phyloP scores from a whole-genome alignment of 2,888 invertebrate genomes.

The Smittia aterrima region DNA sequence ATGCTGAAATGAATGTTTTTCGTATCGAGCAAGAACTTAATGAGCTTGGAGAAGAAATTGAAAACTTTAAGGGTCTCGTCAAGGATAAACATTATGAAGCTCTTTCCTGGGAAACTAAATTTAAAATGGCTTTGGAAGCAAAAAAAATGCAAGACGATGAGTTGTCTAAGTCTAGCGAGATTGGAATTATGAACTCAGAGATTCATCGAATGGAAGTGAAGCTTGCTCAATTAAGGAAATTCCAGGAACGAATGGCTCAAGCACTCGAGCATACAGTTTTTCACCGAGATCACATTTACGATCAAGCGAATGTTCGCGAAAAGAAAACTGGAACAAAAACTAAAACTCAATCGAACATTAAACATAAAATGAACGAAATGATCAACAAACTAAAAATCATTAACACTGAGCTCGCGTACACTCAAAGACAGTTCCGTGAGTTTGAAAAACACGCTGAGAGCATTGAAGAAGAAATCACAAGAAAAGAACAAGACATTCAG shows the following conservation, averaged over 20 bases:
- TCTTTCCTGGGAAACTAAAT: constrained; percentile 79
- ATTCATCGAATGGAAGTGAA: constrained; percentile 80
- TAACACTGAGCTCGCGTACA: constrained; percentile 46
- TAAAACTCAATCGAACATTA: constrained; percentile 56
- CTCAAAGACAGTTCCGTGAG: constrained; percentile 47
- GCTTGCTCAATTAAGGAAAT: constrained; percentile 49
- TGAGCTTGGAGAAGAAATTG: constrained; percentile 65
- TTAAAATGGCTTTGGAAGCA: constrained; percentile 68
- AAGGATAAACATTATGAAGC: constrained; percentile 67
- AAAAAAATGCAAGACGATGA: constrained; percentile 67
- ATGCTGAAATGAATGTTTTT: constrained; percentile 66
- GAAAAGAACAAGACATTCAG: constrained; percentile 47
- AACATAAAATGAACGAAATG: constrained; percentile 61
- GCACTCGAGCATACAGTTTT: constrained; percentile 66
- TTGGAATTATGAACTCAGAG: constrained; percentile 73
- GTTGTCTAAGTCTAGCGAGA: constrained; percentile 65
- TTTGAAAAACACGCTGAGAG: constrained; percentile 46
- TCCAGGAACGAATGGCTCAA: constrained; percentile 55
- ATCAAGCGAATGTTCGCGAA: constrained; percentile 59
- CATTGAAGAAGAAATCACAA: constrained; percentile 46
- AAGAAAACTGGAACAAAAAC: constrained; percentile 55
- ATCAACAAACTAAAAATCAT: constrained; percentile 57
- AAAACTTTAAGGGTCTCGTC: constrained; percentile 56
- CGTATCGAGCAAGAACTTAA: constrained; percentile 67
- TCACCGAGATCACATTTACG: constrained; percentile 64